phyloP scores from a whole-genome alignment of 1,140 invertebrate species.

The Pseudomyrmex sp. region DNA sequence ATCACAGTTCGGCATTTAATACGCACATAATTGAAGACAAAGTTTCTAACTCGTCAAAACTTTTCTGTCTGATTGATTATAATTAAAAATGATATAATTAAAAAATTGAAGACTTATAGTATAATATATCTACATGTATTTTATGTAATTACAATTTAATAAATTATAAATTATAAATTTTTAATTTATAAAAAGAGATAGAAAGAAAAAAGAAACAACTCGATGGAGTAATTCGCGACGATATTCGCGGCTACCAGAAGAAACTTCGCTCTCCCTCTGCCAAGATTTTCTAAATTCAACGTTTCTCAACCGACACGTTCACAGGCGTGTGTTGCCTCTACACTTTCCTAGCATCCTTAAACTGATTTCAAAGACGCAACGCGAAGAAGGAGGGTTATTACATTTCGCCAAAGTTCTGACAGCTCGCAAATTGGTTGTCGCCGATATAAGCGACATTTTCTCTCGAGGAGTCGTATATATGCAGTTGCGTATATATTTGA shows the following conservation, averaged over 20 bases:
- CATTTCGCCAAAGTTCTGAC: constrained; percentile 1
- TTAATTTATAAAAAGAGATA: neutral
- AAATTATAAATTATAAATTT: no score
- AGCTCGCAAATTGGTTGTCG: neutral
- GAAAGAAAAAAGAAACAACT: neutral
- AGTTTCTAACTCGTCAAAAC: neutral
- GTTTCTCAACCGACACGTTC: constrained; percentile 15
- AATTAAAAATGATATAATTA: neutral
- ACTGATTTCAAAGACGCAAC: constrained; percentile 28
- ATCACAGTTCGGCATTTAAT: no score
- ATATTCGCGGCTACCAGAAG: constrained; percentile 5
- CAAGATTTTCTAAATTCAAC: constrained; percentile 31
- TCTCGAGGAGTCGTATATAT: neutral
- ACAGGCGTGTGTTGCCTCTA: neutral
- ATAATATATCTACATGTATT: neutral
- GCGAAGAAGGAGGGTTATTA: constrained; percentile 10
- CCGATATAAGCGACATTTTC: neutral
- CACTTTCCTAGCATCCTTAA: constrained; percentile 9
- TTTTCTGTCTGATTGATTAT: neutral
- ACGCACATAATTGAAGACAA: neutral
- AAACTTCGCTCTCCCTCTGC: constrained; percentile 8
- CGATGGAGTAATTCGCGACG: neutral
- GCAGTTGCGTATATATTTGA: neutral
- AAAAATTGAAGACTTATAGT: neutral
- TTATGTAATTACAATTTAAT: neutral